These are phyloP conservation scores for Nothocercus nigrocapillus DNA, from an alignment of 2,113 vertebrate genomes.

Conservation along the genomic window DNA sequence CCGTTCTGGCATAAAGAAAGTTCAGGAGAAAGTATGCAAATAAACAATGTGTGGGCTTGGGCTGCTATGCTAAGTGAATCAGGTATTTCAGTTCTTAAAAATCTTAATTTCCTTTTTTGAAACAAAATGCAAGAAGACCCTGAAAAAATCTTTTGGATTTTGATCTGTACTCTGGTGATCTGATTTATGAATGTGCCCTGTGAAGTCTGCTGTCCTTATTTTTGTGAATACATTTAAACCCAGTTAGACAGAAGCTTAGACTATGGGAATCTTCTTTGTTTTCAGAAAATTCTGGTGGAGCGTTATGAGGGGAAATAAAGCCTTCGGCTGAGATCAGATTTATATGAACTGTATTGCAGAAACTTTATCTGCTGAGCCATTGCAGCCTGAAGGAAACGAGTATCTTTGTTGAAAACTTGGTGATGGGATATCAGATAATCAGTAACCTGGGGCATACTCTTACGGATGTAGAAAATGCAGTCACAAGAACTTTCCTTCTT, in stretches of 20 bases:
- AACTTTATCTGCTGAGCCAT: background rate
- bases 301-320: background rate
- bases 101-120: background rate
- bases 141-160: too few relatives aligned
- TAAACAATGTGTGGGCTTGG: background rate
- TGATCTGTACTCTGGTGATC: background rate
- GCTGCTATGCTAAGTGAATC: background rate
- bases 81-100: background rate
- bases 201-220: background rate
- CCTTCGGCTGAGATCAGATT: background rate
- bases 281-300: background rate
- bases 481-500: background rate
- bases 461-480: background rate
- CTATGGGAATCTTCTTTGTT: background rate
- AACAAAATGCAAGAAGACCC: background rate
- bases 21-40: background rate
- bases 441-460: background rate
- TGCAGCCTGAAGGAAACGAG: constrained; percentile 12
- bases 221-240: background rate
- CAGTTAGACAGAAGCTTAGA: background rate
- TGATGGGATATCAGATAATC: constrained; percentile 29
- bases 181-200: background rate
- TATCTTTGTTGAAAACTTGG: constrained; percentile 9
- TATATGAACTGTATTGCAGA: background rate
- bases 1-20: background rate